A percentile compares a stretch with the other conserved stretches of the same genome.
Conservation (phyloP, 53 echinoderm and acorn worm species). For the Echinarachnius parma region DNA sequence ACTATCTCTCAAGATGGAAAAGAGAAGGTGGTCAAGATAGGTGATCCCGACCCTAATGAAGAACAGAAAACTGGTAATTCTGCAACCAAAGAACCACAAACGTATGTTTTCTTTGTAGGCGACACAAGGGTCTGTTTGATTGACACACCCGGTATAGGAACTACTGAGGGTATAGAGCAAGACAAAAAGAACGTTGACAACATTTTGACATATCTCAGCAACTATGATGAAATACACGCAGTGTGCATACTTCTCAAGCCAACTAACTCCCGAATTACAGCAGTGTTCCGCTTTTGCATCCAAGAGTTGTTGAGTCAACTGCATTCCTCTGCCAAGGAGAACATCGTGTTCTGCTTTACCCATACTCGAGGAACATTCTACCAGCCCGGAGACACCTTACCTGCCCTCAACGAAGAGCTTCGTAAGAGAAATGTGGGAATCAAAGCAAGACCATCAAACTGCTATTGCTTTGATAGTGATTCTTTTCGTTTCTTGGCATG, state of each 20-base stretch:
- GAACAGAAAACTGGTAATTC: no score
- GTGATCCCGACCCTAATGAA: no score
- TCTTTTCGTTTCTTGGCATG: slow-evolving; percentile 31
- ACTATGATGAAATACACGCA: slow-evolving; percentile 25
- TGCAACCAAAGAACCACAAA: no score
- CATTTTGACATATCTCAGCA: slow-evolving; percentile 10
- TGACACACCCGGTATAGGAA: no score
- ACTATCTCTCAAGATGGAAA: no score
- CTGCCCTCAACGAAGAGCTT: slow-evolving; percentile 38
- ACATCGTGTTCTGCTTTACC: slow-evolving; percentile 39
- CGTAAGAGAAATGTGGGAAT: slow-evolving; percentile 2
- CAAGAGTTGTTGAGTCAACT: slow-evolving; percentile 23
- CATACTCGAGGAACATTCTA: slow-evolving; percentile 31
- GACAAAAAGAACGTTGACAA: no score
- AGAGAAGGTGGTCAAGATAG: no score
- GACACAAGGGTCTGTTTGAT: no score
- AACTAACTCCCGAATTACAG: slow-evolving; percentile 23
- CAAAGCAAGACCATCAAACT: slow-evolving; percentile 3
- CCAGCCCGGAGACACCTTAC: slow-evolving; percentile 32
- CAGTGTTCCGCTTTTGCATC: slow-evolving; percentile 35
- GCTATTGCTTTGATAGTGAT: slow-evolving; percentile 31
- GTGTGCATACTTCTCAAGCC: slow-evolving; percentile 45
- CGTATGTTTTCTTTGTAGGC: no score
- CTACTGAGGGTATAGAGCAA: no score
- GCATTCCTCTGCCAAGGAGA: slow-evolving; percentile 26